Evolutionary conservation across 1,140 invertebrate species (phyloP), one percentile per base, ranked within the genome.

Genomic region (Ips nitidus): DNA sequence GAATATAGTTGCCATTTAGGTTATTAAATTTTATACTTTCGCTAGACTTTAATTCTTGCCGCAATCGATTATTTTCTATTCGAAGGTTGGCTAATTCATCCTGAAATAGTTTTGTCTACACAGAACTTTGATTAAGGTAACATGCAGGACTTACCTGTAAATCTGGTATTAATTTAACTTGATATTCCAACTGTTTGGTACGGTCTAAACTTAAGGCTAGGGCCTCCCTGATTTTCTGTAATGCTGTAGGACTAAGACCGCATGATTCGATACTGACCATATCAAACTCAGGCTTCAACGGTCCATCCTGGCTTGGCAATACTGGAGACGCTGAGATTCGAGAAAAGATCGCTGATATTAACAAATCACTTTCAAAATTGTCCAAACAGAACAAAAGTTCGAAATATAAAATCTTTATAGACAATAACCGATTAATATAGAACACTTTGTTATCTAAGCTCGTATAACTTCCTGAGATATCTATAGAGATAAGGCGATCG

Each of bases 91-190:
- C 87, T 7, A 94, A 82, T 82, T 92, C 88, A 8, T 72, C 66
- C 74, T 77, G 41, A 65, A 68, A 67, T 37, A 37, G 22, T 22
- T 22, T 22, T 22, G 22, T 22, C 0, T 22, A 22, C 22, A 22
- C 22, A 22, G 22, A 22, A 22, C 22, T 22, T 22, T 22, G 22
- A 22, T 22, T 22, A 22, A 22, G 22, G 22, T 22, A 22, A 22
- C 22, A 22, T 22, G 22, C 22, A 22, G 22, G 22, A 50, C 7
- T 50, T 50, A 93, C 90, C 85, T 94, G 88, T 59, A 95, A 80
- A 74, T 89, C 84, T n/a, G 93, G 93, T 80, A 95, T 90, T 43
- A 86, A 80, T 83, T 93, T 94, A 36, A 93, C 90, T 83, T 93
- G 90, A 78, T 92, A 90, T 81, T 94, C 93, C 68, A 95, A 81